A percentile compares a stretch with the other conserved stretches of the same genome.
Evolutionary conservation across 2,888 invertebrate species (phyloP).

Genomic region (Oxyteleia sp.): DNA sequence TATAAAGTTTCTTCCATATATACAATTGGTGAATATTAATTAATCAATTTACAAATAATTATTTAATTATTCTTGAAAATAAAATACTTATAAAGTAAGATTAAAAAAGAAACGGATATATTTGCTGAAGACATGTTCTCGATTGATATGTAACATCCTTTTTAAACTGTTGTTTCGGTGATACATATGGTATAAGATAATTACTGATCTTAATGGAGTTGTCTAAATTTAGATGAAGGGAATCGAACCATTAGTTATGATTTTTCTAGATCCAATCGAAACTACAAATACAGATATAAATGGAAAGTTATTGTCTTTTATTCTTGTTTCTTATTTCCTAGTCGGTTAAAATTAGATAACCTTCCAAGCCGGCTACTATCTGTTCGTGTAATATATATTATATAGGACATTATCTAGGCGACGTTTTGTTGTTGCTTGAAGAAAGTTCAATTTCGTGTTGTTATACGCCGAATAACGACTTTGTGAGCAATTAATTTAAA

Average conservation of each 20-base stretch:
- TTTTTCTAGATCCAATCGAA: conserved; percentile 38
- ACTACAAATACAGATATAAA: conserved; percentile 44
- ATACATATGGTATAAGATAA: conserved; percentile 41
- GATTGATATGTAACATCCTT: conserved; percentile 9
- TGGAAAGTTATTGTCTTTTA: conserved; percentile 39
- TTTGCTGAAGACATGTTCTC: not conserved
- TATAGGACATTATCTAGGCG: conserved; percentile 18
- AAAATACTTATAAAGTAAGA: no score
- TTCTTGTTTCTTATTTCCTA: conserved; percentile 15
- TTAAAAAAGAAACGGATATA: no score
- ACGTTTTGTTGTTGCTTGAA: conserved; percentile 13
- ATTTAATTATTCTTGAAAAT: no score
- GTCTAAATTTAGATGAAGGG: conserved; percentile 52
- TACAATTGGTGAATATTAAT: no score
- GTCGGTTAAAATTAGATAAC: conserved; percentile 38
- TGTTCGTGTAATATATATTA: conserved; percentile 15
- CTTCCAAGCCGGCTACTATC: conserved; percentile 17
- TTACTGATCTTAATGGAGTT: conserved; percentile 46
- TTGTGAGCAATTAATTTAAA: conserved; percentile 12
- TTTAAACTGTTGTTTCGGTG: conserved; percentile 27
- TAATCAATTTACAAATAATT: no score
- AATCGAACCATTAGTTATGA: conserved; percentile 40
- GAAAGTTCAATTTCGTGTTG: conserved; percentile 19
- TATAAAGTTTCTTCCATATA: no score
- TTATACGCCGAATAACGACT: conserved; percentile 25